Conservation (phyloP, 2,797 vertebrate species). For the Pseudomugil gertrudae region DNA sequence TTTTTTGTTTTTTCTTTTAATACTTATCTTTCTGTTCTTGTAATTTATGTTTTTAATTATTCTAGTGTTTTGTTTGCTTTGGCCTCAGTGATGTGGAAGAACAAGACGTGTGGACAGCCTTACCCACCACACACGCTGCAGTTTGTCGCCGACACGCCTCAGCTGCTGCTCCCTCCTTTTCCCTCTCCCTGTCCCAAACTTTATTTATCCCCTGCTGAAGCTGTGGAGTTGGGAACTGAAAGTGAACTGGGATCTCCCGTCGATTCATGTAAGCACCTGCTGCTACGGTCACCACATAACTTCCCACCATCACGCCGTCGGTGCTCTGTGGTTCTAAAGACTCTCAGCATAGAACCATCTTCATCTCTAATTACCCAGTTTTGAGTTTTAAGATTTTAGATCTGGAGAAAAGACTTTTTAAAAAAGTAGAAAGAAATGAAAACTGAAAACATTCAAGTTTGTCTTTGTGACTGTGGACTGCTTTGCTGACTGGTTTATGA, state of each 20-base stretch:
- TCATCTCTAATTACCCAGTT: conserved; percentile 62
- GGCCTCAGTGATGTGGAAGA: conserved; percentile 30
- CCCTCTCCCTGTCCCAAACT: conserved; percentile 26
- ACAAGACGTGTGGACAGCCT: conserved; percentile 20
- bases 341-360: conserved; percentile 44
- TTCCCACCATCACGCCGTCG: conserved; percentile 12
- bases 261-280: background rate
- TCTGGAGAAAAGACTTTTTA: conserved; percentile 52
- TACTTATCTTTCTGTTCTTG: conserved; percentile 25
- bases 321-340: no score
- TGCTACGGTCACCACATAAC: conserved; percentile 30
- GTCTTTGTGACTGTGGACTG: conserved; percentile 77
- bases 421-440: conserved; percentile 51
- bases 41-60: conserved; percentile 69
- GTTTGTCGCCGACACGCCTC: background rate
- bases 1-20: conserved; percentile 38
- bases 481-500: conserved; percentile 78
- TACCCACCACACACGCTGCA: conserved; percentile 14
- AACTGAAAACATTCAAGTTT: conserved; percentile 78
- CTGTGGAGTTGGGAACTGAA: conserved; percentile 30
- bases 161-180: background rate
- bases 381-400: conserved; percentile 82
- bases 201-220: conserved; percentile 19
- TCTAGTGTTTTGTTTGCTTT: conserved; percentile 57
- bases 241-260: conserved; percentile 31